phyloP scores from a whole-genome alignment of 2,797 vertebrate genomes.

The Macropodus opercularis region DNA sequence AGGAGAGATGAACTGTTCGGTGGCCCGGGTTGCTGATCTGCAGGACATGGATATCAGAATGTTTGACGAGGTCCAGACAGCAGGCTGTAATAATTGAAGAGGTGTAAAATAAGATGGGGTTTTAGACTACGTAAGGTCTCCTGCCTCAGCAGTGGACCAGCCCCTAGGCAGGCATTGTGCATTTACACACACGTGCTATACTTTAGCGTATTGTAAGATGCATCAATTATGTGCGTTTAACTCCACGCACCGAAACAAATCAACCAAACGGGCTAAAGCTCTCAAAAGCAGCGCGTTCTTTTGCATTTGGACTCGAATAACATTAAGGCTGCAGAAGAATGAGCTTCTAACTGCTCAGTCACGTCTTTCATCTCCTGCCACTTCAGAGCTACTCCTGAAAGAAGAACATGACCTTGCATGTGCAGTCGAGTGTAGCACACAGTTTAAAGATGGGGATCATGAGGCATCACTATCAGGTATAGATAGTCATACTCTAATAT shows the following conservation, averaged over 20 bases:
- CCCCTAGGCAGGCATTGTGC: conserved; percentile 37
- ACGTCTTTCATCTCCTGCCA: conserved; percentile 8
- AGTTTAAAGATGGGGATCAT: conserved; percentile 39
- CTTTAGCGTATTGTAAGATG: conserved; percentile 4
- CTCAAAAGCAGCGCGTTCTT: conserved; percentile 1
- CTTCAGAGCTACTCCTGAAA: conserved; percentile 25
- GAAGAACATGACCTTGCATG: conserved; percentile 41
- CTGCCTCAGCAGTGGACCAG: conserved; percentile 56
- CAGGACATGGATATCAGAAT: conserved; percentile 26
- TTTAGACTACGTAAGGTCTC: conserved; percentile 60
- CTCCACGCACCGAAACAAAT: too few species aligned
- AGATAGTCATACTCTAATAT: conserved; percentile 65
- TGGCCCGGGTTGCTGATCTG: not conserved
- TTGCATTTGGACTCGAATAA: conserved; percentile 3
- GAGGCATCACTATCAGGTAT: conserved; percentile 71
- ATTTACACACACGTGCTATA: conserved; percentile 13
- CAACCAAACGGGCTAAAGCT: not conserved
- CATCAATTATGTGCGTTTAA: too few species aligned
- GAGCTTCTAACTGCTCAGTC: conserved; percentile 1
- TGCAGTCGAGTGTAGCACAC: conserved; percentile 6
- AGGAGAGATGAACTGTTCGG: not conserved
- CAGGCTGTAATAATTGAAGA: conserved; percentile 81
- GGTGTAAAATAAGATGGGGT: conserved; percentile 82
- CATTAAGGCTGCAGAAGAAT: not conserved
- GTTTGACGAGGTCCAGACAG: conserved; percentile 77